Conservation (phyloP, 1,140 invertebrate species). For the Brevipalpus yothersi region DNA sequence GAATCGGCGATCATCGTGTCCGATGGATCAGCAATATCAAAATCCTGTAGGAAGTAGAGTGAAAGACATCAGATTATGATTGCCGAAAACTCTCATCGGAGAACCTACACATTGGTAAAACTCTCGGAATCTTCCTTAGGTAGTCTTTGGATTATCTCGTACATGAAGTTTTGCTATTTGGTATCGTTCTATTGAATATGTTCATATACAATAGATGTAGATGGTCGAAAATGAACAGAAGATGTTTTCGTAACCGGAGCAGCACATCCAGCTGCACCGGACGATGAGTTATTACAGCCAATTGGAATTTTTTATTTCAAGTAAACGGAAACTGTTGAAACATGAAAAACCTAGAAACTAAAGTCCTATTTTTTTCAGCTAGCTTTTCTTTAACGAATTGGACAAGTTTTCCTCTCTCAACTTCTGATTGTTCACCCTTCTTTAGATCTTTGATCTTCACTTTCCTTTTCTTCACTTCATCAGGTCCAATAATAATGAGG, state of each 20-base stretch:
- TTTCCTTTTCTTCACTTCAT: conserved; percentile 56
- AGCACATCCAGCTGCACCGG: background rate
- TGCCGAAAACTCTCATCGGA: background rate
- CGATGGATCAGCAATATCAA: conserved; percentile 92
- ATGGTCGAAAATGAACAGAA: background rate
- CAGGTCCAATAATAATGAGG: conserved; percentile 68
- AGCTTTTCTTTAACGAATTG: background rate
- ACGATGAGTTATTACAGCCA: background rate
- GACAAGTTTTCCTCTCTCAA: background rate
- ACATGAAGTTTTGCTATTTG: conserved; percentile 90
- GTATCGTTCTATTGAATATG: conserved; percentile 51
- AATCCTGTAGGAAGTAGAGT: conserved; percentile 44
- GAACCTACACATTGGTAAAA: conserved; percentile 95
- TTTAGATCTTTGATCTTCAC: conserved; percentile 30
- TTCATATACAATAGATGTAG: no score
- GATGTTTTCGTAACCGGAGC: background rate
- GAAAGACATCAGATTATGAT: conserved; percentile 2
- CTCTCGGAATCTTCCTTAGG: conserved; percentile 80
- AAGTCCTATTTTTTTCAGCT: no score
- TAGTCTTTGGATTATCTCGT: conserved; percentile 89
- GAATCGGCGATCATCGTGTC: conserved; percentile 91
- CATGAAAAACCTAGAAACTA: no score
- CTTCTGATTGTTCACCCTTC: conserved; percentile 1
- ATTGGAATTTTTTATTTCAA: no score
- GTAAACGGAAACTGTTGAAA: no score